These are phyloP conservation scores for Chironomus riparius DNA, from an alignment of 2,888 invertebrate genomes.

Conservation along the genomic window DNA sequence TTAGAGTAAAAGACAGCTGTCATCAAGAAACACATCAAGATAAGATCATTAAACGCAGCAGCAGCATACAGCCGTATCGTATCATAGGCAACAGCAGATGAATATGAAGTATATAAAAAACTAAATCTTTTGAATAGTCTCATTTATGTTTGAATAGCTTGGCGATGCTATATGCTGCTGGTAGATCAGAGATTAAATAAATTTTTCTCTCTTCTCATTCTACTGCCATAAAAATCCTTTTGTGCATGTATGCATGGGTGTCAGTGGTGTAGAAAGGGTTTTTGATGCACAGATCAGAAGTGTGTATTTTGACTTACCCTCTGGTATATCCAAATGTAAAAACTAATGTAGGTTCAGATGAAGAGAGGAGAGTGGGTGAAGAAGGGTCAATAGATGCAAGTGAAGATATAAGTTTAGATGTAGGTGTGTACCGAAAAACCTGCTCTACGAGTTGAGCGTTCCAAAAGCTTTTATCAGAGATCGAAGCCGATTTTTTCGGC, in stretches of 20 bases:
- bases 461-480: too few species aligned
- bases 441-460: too few species aligned
- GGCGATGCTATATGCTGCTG: background rate
- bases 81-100: background rate
- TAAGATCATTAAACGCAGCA: conserved; percentile 21
- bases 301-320: too few species aligned
- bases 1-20: conserved; percentile 22
- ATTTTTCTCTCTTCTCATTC: background rate
- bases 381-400: too few species aligned
- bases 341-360: too few species aligned
- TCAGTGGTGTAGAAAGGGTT: background rate
- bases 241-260: background rate
- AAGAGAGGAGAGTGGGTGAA: too few species aligned
- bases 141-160: conserved; percentile 11
- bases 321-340: too few species aligned
- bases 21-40: conserved; percentile 10
- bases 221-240: background rate
- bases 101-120: conserved; percentile 1
- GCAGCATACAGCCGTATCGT: background rate
- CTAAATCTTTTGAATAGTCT: conserved; percentile 16
- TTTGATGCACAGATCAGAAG: too few species aligned
- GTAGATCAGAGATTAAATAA: conserved; percentile 1
- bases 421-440: too few species aligned
- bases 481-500: too few species aligned
- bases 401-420: too few species aligned